Evolutionary conservation across 2,113 vertebrate genomes (phyloP), one percentile per base, ranked within the genome.

Genomic region (Pampusana beccarii): DNA sequence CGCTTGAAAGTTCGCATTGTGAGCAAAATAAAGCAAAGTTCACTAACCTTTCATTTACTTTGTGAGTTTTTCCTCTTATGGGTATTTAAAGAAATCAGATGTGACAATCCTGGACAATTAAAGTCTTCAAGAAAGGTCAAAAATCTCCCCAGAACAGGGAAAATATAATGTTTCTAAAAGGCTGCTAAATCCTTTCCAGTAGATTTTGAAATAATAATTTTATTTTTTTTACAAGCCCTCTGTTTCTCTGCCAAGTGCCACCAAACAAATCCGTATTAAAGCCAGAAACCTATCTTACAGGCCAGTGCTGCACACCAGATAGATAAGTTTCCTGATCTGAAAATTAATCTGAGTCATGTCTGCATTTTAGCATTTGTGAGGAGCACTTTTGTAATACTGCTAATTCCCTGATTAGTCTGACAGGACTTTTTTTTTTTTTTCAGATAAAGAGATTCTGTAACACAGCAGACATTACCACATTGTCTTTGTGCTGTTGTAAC

Each of bases 331-430:
- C 86, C 95, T 77, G 86, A 97, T 97, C 70, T 96, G 95, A 96
- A 96, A 94, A 95, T 93, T 84, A 92, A 97, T 97, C 96, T 97
- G 96, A 97, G 95, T 96, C 96, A 97, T 97, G 96, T 97, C 95
- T 97, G 91, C 84, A 69, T 95, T 96, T 96, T 74, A 95, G 82
- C 80, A 62, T 88, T 96, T 95, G 93, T 93, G 94, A 96, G 95
- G 91, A 97, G 73, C 77, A 95, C 93, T 95, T 97, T 93, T 96
- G 95, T 96, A 94, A 85, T 73, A 44, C 92, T 92, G 88, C 58
- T 95, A 95, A 95, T 94, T 95, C 96, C 92, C 94, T 89, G 92
- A 96, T 96, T 94, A 96, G 83, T 87, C 96, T 95, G 86, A 96
- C 92, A 92, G 92, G 80, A 92, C 48, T n/a, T 69, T 74, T 88